Evolutionary conservation across 1,140 invertebrate genomes (phyloP).

Genomic region (Palaemon carinicauda): DNA sequence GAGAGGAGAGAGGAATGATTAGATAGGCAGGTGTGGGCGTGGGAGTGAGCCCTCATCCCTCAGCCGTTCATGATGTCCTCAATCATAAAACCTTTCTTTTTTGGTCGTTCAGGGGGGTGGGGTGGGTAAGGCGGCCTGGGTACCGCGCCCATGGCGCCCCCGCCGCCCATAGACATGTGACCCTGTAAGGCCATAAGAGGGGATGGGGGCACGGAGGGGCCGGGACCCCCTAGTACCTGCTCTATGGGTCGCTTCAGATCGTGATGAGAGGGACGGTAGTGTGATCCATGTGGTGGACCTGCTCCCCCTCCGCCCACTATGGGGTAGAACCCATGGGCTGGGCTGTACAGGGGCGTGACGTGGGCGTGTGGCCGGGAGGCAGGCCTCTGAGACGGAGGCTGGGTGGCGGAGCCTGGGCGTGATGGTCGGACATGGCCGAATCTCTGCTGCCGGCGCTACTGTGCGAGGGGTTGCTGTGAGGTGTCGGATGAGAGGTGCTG

Average conservation of each 20-base stretch:
- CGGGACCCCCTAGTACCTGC: constrained; percentile 35
- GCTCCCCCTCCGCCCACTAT: constrained; percentile 38
- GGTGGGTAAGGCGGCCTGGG: constrained; percentile 49
- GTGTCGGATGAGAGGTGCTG: background rate
- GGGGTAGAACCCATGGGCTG: constrained; percentile 43
- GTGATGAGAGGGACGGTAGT: constrained; percentile 29
- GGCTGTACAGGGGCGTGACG: constrained; percentile 42
- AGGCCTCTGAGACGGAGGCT: constrained; percentile 30
- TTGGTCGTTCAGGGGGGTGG: constrained; percentile 54
- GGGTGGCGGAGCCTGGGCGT: background rate
- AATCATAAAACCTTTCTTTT: constrained; percentile 60
- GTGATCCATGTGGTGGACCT: background rate
- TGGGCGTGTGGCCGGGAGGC: constrained; percentile 39
- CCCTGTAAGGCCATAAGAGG: constrained; percentile 35
- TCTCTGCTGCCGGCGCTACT: constrained; percentile 30
- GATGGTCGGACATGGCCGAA: constrained; percentile 33
- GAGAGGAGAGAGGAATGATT: background rate
- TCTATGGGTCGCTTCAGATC: constrained; percentile 47
- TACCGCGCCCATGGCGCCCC: constrained; percentile 40
- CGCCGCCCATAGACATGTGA: constrained; percentile 28
- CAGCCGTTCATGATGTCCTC: constrained; percentile 59
- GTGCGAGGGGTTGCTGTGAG: constrained; percentile 13
- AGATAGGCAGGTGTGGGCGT: too few relatives aligned
- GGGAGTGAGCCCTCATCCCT: background rate
- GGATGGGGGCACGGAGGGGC: constrained; percentile 23